These are phyloP conservation scores for Idaea straminata DNA, from an alignment of 2,888 invertebrate genomes.

Conservation along the genomic window DNA sequence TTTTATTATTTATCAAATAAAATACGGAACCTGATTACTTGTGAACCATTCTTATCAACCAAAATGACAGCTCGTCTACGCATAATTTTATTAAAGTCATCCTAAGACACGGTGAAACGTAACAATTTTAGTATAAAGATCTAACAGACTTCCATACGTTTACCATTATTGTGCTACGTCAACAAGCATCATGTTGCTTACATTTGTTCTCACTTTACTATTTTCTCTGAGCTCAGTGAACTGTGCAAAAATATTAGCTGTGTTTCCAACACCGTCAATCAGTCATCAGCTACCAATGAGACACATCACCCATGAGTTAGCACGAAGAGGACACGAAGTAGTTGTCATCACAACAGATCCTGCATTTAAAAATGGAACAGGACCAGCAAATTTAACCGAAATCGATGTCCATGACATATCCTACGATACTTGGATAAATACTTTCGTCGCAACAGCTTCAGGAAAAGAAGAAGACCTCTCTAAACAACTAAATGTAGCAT, in stretches of 20 bases:
- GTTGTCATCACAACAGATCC: constrained; percentile 58
- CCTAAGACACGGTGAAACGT: neutral
- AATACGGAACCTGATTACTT: neutral
- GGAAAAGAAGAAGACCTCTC: constrained; percentile 22
- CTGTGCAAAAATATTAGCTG: constrained; percentile 50
- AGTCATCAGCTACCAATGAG: constrained; percentile 63
- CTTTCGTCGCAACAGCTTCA: constrained; percentile 8
- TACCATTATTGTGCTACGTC: neutral
- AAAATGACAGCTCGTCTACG: neutral
- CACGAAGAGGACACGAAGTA: constrained; percentile 60
- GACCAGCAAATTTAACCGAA: constrained; percentile 52
- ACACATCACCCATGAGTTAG: constrained; percentile 53
- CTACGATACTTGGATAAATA: constrained; percentile 29
- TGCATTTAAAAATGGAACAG: constrained; percentile 31
- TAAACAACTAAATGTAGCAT: constrained; percentile 12
- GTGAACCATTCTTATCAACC: neutral
- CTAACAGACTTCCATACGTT: neutral
- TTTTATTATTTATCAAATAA: neutral
- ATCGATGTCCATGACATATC: constrained; percentile 49
- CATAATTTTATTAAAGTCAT: neutral
- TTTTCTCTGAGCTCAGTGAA: neutral
- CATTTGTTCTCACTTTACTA: neutral
- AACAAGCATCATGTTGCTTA: neutral
- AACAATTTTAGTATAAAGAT: neutral
- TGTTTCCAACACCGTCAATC: constrained; percentile 52